Evolutionary conservation across 2,113 vertebrate genomes (phyloP).

Genomic region (Myxocyprinus asiaticus): DNA sequence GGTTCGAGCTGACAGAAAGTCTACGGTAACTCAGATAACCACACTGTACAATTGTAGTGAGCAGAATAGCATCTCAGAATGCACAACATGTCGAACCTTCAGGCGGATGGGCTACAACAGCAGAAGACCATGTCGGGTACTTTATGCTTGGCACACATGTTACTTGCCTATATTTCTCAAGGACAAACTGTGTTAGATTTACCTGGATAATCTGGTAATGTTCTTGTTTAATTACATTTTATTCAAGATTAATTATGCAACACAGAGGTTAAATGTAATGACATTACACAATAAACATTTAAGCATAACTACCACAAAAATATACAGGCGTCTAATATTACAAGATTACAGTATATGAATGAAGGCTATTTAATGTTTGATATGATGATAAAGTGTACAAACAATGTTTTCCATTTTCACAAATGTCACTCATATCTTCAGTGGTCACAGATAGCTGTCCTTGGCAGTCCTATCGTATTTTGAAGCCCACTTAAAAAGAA

Average conservation of each 20-base stretch:
- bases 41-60: too few relatives aligned
- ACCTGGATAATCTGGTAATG: not conserved
- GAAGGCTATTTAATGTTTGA: not conserved
- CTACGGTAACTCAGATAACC: too few relatives aligned
- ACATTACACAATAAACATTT: not conserved
- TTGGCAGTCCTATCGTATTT: constrained; percentile 11
- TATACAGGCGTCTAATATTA: constrained; percentile 17
- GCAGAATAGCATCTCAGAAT: too few relatives aligned
- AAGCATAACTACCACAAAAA: not conserved
- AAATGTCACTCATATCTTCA: constrained; percentile 2
- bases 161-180: not conserved
- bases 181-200: not conserved
- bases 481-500: constrained; percentile 17
- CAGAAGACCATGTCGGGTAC: too few relatives aligned
- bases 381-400: not conserved
- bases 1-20: too few relatives aligned
- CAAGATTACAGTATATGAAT: not conserved
- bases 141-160: too few relatives aligned
- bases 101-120: too few relatives aligned
- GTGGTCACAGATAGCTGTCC: constrained; percentile 1
- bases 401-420: not conserved
- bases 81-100: too few relatives aligned
- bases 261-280: not conserved
- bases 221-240: too few relatives aligned
- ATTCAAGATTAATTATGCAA: too few relatives aligned